Conservation (phyloP, 2,113 vertebrate genomes). For the Lathamus discolor region DNA sequence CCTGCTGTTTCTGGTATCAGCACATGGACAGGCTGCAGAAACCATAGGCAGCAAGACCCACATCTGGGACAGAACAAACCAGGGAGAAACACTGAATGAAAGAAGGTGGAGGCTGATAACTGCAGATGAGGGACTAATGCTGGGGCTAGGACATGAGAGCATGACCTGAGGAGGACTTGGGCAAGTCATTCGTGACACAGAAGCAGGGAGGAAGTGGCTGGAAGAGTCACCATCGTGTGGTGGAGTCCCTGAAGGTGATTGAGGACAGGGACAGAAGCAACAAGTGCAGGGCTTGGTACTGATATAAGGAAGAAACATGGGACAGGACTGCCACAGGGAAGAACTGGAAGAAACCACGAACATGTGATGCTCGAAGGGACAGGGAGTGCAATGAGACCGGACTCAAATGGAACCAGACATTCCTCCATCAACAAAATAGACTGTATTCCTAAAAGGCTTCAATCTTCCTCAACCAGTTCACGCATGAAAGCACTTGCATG, state of each 20-base stretch:
- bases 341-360: not conserved
- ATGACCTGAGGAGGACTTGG: not conserved
- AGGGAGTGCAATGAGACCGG: not conserved
- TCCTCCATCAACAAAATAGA: not conserved
- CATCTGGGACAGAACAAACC: not conserved
- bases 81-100: not conserved
- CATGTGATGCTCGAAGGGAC: not conserved
- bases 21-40: not conserved
- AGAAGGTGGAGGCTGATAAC: not conserved
- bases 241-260: not conserved
- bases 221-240: not conserved
- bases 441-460: rapidly evolving
- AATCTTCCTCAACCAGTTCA: not conserved
- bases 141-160: not conserved
- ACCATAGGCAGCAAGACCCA: rapidly evolving
- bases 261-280: not conserved
- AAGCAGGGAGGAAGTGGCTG: not conserved
- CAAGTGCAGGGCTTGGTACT: not conserved
- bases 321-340: not conserved
- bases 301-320: not conserved
- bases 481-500: not conserved
- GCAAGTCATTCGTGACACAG: rapidly evolving
- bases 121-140: not conserved
- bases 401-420: not conserved
- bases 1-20: not conserved